These are phyloP conservation scores for Yasuhikotakia modesta DNA, from an alignment of 2,797 vertebrate genomes.

Conservation along the genomic window DNA sequence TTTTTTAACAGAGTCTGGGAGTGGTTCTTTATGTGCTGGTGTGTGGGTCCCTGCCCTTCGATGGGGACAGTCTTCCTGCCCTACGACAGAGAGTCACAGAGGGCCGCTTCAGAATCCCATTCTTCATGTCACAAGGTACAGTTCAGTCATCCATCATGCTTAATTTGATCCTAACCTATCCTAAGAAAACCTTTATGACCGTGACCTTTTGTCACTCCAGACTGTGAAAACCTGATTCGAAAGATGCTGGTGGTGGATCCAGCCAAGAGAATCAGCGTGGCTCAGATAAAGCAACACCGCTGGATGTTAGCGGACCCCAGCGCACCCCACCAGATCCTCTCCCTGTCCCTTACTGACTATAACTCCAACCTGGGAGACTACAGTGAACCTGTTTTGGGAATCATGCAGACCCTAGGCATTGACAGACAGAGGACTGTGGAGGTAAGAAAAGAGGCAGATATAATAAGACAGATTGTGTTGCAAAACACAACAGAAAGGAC, in stretches of 20 bases:
- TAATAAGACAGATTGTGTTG: not conserved
- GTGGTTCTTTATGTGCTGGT: conserved; percentile 96
- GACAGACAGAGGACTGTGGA: conserved; percentile 92
- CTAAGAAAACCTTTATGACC: not conserved
- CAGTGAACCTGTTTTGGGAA: conserved; percentile 88
- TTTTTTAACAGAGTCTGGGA: conserved; percentile 84
- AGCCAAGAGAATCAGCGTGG: conserved; percentile 87
- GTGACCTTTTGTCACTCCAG: conserved; percentile 65
- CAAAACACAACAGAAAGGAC: too few relatives aligned
- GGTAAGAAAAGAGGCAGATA: conserved; percentile 73
- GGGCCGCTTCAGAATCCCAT: conserved; percentile 95
- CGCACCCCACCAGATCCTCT: conserved; percentile 78
- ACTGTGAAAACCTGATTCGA: conserved; percentile 94
- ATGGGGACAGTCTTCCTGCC: conserved; percentile 88
- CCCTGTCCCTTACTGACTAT: conserved; percentile 82
- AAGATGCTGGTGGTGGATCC: conserved; percentile 97
- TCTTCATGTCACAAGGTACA: conserved; percentile 97
- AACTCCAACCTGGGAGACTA: conserved; percentile 89
- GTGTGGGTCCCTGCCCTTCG: conserved; percentile 94
- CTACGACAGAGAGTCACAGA: conserved; percentile 94
- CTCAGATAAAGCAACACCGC: conserved; percentile 94
- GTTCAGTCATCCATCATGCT: not conserved
- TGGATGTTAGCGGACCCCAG: conserved; percentile 89
- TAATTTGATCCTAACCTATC: not conserved
- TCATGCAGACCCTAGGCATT: conserved; percentile 95